Conservation (phyloP, 2,888 invertebrate genomes). For the Aphodius granarius region DNA sequence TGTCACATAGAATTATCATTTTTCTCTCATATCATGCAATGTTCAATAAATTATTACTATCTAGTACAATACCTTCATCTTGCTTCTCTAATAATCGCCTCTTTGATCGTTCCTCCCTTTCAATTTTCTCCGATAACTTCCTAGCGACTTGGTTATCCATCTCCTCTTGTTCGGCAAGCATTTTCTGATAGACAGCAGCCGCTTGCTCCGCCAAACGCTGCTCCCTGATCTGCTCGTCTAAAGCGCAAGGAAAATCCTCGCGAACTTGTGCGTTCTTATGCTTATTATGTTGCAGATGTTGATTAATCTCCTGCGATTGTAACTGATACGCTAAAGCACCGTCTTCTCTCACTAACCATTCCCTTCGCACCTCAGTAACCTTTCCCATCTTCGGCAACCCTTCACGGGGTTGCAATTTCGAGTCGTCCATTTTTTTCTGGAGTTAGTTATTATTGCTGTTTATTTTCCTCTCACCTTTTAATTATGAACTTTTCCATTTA, state of each 20-base stretch:
- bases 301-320: constrained; percentile 79
- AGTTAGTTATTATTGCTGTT: background rate
- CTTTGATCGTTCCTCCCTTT: constrained; percentile 58
- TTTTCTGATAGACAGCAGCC: constrained; percentile 60
- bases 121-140: constrained; percentile 65
- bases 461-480: background rate
- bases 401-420: constrained; percentile 25
- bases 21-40: no score
- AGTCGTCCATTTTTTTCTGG: constrained; percentile 19
- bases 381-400: constrained; percentile 54
- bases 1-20: no score
- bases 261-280: constrained; percentile 56
- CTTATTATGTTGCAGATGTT: constrained; percentile 73
- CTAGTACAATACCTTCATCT: constrained; percentile 56
- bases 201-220: constrained; percentile 66
- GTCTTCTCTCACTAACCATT: constrained; percentile 84
- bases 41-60: background rate
- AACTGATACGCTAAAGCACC: constrained; percentile 78
- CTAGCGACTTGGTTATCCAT: constrained; percentile 68
- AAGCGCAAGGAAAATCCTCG: constrained; percentile 76
- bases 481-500: background rate
- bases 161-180: constrained; percentile 70
- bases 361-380: constrained; percentile 75
- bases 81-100: constrained; percentile 58
- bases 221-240: constrained; percentile 72